Evolutionary conservation across 2,888 invertebrate species (phyloP), one percentile per base, ranked within the genome.

Genomic region (Mylabris sibirica): DNA sequence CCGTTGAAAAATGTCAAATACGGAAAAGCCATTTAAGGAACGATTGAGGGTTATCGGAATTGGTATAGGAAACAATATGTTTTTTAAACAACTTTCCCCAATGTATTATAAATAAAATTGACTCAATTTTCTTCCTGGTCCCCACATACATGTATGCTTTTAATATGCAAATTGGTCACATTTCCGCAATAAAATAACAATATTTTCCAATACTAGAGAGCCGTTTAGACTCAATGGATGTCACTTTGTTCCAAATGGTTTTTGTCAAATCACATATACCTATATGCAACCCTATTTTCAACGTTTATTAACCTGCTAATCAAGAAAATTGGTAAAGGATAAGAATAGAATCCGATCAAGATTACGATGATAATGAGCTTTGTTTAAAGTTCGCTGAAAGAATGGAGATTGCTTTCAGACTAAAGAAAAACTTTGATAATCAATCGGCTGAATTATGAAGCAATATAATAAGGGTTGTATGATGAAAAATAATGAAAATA

Each of bases 131-230:
- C 66, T 60, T 66, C 63, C 63, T 64, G 53, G 63, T 60, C 63
- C 65, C n/a, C 17, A 44, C 17, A 38, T 14, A 38, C 68, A 65
- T 65, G 67, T 60, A 70, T 59, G 61, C 70, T 67, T 64, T 70
- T 70, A 70, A 65, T 67, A 70, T 70, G 70, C 70, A 70, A 70
- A 70, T 70, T 20, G 66, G 26, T 20, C 41, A 67, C 65, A 67
- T 67, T 70, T 63, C 60, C 67, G 64, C 67, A 70, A 70, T 70
- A 70, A 70, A 70, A 70, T 63, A 65, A 60, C 67, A 70, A 65
- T 70, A 67, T 70, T 70, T 70, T 70, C 70, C 70, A 70, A 70
- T 70, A 67, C 44, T 2, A 53, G 17, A 59, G 41, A 57, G 26
- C 66, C 12, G 60, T 69, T 69, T 61, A 59, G 65, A 30, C 59